Evolutionary conservation across 2,888 invertebrate species (phyloP).

Genomic region (Matsumyia berberina): DNA sequence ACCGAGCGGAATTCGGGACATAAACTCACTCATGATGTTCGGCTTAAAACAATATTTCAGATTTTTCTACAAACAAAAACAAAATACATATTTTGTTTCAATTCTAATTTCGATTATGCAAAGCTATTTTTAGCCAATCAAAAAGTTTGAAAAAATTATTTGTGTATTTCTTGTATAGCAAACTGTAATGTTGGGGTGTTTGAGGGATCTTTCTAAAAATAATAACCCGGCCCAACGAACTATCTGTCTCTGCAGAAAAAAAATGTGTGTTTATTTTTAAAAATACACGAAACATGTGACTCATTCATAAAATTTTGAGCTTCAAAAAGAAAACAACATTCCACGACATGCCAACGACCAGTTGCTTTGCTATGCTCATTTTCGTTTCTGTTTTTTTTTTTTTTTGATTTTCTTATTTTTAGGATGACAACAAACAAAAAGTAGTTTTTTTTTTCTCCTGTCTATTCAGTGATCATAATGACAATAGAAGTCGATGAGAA

Average conservation of each 20-base stretch:
- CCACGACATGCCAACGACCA: constrained; percentile 60
- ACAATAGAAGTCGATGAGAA: constrained; percentile 37
- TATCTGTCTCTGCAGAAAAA: too few species aligned
- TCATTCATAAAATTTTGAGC: constrained; percentile 71
- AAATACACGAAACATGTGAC: constrained; percentile 65
- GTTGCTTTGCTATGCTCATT: constrained; percentile 51
- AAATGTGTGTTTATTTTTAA: constrained; percentile 56
- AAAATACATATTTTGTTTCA: constrained; percentile 7
- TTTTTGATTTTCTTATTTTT: constrained; percentile 52
- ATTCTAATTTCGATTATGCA: constrained; percentile 24
- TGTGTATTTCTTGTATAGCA: constrained; percentile 31
- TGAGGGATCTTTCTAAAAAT: constrained; percentile 54
- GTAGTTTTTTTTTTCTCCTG: constrained; percentile 29
- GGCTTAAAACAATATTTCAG: too few species aligned
- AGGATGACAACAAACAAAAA: constrained; percentile 58
- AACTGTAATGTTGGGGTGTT: constrained; percentile 34
- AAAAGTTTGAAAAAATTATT: constrained; percentile 34
- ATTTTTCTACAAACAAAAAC: constrained; percentile 3
- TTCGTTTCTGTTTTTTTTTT: constrained; percentile 32
- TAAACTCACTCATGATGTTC: too few species aligned
- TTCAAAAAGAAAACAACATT: constrained; percentile 65
- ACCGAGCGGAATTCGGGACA: background rate
- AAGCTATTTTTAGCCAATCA: constrained; percentile 51
- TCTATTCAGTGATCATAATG: constrained; percentile 27
- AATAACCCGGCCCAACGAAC: constrained; percentile 8